These are phyloP conservation scores for Pycnomerus fuliginosus DNA, from an alignment of 2,888 invertebrate genomes.

Conservation along the genomic window DNA sequence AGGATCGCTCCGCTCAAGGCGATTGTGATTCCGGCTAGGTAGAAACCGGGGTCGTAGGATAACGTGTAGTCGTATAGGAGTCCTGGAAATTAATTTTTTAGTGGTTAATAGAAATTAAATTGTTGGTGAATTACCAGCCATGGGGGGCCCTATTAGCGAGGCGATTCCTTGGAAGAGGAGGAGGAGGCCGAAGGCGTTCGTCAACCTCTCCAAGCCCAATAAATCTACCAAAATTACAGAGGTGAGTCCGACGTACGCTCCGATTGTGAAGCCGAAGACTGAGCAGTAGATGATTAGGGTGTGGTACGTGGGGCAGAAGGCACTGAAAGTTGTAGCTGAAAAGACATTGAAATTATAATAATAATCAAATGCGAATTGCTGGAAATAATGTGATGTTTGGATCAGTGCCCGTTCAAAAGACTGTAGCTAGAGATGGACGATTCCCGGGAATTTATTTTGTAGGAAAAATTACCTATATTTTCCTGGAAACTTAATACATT, in stretches of 20 bases:
- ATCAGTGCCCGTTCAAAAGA: no score
- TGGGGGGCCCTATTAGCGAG: slow-evolving; percentile 88
- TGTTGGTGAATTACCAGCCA: slow-evolving; percentile 69
- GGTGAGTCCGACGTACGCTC: slow-evolving; percentile 95
- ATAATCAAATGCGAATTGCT: no score
- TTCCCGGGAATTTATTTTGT: no score
- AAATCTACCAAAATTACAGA: slow-evolving; percentile 94
- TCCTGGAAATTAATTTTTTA: slow-evolving; percentile 59
- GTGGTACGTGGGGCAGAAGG: slow-evolving; percentile 71
- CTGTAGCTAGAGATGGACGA: no score
- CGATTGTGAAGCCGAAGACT: slow-evolving; percentile 86
- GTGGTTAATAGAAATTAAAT: slow-evolving; percentile 7
- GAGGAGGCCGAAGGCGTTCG: slow-evolving; percentile 91
- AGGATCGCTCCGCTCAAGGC: slow-evolving; percentile 85
- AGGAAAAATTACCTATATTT: no score
- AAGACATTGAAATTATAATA: slow-evolving; percentile 24
- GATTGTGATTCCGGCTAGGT: slow-evolving; percentile 83
- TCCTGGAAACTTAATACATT: no score
- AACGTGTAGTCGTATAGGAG: slow-evolving; percentile 74
- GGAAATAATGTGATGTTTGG: no score
- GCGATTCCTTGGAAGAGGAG: slow-evolving; percentile 93
- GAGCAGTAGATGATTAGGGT: slow-evolving; percentile 75
- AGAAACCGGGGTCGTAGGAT: slow-evolving; percentile 86
- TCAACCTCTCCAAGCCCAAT: slow-evolving; percentile 86
- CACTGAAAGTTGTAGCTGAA: slow-evolving; percentile 78